Evolutionary conservation across 2,797 vertebrate species (phyloP), one percentile per base, ranked within the genome.

Genomic region (Aselliscus stoliczkanus): DNA sequence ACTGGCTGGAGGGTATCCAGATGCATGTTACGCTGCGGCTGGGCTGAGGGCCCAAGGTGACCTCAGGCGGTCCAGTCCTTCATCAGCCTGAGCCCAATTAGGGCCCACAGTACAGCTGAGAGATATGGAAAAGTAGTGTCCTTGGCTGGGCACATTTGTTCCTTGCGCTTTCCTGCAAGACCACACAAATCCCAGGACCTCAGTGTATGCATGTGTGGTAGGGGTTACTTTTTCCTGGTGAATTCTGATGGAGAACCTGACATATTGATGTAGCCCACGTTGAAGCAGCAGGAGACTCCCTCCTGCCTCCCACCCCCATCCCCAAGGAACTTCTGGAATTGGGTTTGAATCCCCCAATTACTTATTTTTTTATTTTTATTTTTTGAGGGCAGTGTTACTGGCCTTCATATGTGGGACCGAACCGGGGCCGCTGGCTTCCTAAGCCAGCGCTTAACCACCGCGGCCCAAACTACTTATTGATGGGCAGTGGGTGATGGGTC

Each of bases 181-280:
- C 17, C 64, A 82, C 25, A 31, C 9, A 20, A 31, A n/a, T 14
- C 52, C 70, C 2, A 34, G 73, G 37, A 14, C 50, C 34, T 86
- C 34, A 20, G 27, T n/a, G n/a, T 2, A 9, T 29, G 27, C 2
- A 0, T 13, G 7, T 7, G 2, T 3, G 9, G 72, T 25, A 20
- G 21, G 42, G 25, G 27, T 23, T 4, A 50, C 15, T 81, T 93
- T 76, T 29, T 73, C 77, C 47, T 3, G 14, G 52, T 42, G 39
- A 83, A n/a, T 67, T 92, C n/a, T 62, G 42, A 6, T 7, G 44
- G 64, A 60, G 25, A 21, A 11, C 17, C 31, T 73, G 27, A n/a
- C 18, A 7, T 67, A 7, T 65, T 31, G 2, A 0, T 60, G 13
- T n/a, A 25, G 13, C 27, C 39, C 13, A 37, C 23, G 39, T 10